Conservation (phyloP, 2,797 vertebrate genomes). For the Pteronotus mesoamericanus region DNA sequence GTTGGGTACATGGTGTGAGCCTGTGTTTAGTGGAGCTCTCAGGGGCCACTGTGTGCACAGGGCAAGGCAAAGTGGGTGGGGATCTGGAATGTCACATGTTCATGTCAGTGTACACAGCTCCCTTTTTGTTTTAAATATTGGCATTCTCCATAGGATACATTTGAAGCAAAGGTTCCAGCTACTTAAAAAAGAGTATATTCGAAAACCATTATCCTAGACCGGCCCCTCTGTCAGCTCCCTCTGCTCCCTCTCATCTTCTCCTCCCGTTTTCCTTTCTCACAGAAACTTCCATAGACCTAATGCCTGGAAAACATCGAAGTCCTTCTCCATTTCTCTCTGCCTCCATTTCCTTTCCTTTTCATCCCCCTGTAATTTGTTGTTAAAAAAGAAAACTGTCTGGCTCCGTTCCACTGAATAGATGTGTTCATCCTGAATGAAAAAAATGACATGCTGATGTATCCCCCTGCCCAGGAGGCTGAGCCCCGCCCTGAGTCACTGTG, state of each 20-base stretch:
- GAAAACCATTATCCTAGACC: neutral
- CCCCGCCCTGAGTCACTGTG: neutral
- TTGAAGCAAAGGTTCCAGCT: neutral
- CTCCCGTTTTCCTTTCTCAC: neutral
- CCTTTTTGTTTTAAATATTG: neutral
- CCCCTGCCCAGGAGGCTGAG: fast-evolving
- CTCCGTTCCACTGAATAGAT: neutral
- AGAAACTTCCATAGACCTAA: conserved; percentile 41
- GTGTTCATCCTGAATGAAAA: neutral
- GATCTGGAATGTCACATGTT: neutral
- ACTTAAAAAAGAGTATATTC: neutral
- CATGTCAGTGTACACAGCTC: neutral
- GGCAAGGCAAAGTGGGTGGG: neutral
- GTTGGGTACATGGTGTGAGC: neutral
- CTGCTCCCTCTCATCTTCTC: neutral
- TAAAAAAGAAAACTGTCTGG: conserved; percentile 47
- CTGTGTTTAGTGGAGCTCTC: neutral
- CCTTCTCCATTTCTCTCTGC: neutral
- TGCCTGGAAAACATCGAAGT: conserved; percentile 58
- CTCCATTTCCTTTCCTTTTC: conserved; percentile 26
- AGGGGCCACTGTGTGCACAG: fast-evolving
- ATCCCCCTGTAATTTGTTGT: conserved; percentile 52
- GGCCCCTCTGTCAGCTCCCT: neutral
- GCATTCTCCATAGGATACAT: neutral
- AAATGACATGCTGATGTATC: neutral